These are phyloP conservation scores for Cebidichthys violaceus DNA, from an alignment of 2,113 vertebrate species.

Conservation along the genomic window DNA sequence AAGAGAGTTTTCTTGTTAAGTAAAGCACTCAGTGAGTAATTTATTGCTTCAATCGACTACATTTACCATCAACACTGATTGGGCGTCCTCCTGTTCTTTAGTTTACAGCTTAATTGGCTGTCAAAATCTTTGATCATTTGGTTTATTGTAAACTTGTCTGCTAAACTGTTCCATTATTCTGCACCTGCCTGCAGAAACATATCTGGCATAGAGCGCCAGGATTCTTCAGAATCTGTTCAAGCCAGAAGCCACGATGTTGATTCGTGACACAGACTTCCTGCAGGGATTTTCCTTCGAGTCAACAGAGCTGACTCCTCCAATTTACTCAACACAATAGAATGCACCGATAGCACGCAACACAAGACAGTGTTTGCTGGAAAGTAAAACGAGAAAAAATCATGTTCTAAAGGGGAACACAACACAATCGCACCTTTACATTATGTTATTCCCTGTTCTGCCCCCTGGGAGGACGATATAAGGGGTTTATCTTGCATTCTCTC, in stretches of 20 bases:
- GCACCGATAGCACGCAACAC: neutral
- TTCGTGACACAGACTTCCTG: neutral
- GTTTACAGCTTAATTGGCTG: neutral
- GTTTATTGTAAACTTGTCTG: neutral
- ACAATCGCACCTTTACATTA: neutral
- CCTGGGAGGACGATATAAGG: neutral
- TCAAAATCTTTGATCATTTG: neutral
- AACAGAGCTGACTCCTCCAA: neutral
- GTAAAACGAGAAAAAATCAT: neutral
- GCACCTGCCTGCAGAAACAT: slow-evolving; percentile 17
- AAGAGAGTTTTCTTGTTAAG: too few species aligned
- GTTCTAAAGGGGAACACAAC: neutral
- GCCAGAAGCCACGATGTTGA: slow-evolving; percentile 1
- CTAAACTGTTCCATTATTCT: slow-evolving; percentile 5
- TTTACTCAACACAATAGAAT: neutral
- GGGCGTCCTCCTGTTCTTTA: neutral
- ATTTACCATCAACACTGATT: neutral
- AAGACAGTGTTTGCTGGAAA: neutral
- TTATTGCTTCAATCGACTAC: neutral
- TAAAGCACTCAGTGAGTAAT: too few species aligned
- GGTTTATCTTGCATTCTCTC: neutral
- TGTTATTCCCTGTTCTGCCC: slow-evolving; percentile 3
- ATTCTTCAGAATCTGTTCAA: neutral
- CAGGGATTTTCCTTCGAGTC: neutral
- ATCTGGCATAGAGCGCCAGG: neutral